A percentile compares a stretch with the other conserved stretches of the same genome.
Evolutionary conservation across 35 echinoderm and acorn worm species (phyloP).

Genomic region (Anneissia japonica): DNA sequence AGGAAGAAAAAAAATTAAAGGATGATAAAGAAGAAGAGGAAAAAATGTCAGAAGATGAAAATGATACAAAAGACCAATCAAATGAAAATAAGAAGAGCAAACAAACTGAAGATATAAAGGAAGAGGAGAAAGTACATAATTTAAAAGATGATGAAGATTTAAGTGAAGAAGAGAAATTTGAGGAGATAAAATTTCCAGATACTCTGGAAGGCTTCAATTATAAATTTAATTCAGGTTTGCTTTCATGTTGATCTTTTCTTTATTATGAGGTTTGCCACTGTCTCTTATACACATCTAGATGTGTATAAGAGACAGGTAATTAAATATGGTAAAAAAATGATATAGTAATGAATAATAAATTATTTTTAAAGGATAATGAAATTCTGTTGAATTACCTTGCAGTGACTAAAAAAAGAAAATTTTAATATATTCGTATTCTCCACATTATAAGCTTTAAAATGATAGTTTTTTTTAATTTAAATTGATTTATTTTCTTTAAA

Average conservation of each 20-base stretch:
- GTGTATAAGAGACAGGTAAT: not conserved
- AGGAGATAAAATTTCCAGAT: conserved; percentile 20
- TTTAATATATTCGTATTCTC: not conserved
- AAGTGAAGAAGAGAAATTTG: not conserved
- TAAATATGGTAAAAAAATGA: not conserved
- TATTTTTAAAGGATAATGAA: not conserved
- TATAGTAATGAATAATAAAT: not conserved
- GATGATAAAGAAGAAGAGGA: too few relatives aligned
- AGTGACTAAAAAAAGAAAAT: not conserved
- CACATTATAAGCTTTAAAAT: too few relatives aligned
- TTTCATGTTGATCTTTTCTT: not conserved
- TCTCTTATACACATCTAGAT: not conserved
- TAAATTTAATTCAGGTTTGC: conserved; percentile 75
- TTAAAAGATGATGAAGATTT: too few relatives aligned
- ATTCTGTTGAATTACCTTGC: not conserved
- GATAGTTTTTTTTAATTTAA: too few relatives aligned
- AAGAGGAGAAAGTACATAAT: too few relatives aligned
- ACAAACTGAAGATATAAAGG: too few relatives aligned
- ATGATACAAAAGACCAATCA: too few relatives aligned
- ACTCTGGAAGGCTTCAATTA: conserved; percentile 70
- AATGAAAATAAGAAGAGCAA: too few relatives aligned
- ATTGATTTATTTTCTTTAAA: too few relatives aligned
- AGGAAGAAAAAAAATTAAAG: too few relatives aligned
- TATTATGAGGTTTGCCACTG: not conserved
- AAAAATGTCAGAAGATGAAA: too few relatives aligned